These are phyloP conservation scores for Fregetta grallaria DNA, from an alignment of 2,113 vertebrate genomes.

Conservation along the genomic window DNA sequence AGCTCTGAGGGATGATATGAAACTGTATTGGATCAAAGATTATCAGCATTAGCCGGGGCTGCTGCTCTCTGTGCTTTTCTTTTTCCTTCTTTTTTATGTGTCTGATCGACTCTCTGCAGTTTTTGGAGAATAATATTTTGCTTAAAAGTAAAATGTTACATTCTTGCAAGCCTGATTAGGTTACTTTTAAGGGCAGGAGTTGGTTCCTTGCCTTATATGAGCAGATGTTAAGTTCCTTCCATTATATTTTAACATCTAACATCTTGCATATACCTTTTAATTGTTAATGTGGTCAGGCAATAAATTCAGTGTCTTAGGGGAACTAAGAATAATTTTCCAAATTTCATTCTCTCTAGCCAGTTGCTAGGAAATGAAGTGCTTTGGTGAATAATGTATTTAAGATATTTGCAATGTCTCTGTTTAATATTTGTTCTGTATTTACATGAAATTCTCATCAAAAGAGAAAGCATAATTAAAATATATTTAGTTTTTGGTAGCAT, in stretches of 20 bases:
- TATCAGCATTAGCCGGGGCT: neutral
- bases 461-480: neutral
- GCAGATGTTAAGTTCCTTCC: conserved; percentile 33
- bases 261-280: conserved; percentile 54
- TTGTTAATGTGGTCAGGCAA: conserved; percentile 54
- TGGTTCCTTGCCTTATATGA: neutral
- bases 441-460: conserved; percentile 29
- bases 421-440: conserved; percentile 35
- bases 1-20: conserved; percentile 38
- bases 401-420: neutral
- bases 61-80: neutral
- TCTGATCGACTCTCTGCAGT: neutral
- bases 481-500: neutral
- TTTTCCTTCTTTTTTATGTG: neutral
- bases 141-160: neutral
- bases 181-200: conserved; percentile 11
- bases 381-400: conserved; percentile 6
- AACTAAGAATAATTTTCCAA: conserved; percentile 46
- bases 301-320: conserved; percentile 42
- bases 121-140: conserved; percentile 23
- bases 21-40: neutral
- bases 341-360: conserved; percentile 21
- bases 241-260: conserved; percentile 23
- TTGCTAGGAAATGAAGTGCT: conserved; percentile 37
- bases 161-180: conserved; percentile 20